Evolutionary conservation across 2,888 invertebrate genomes (phyloP).

Genomic region (Hecatera dysodea): DNA sequence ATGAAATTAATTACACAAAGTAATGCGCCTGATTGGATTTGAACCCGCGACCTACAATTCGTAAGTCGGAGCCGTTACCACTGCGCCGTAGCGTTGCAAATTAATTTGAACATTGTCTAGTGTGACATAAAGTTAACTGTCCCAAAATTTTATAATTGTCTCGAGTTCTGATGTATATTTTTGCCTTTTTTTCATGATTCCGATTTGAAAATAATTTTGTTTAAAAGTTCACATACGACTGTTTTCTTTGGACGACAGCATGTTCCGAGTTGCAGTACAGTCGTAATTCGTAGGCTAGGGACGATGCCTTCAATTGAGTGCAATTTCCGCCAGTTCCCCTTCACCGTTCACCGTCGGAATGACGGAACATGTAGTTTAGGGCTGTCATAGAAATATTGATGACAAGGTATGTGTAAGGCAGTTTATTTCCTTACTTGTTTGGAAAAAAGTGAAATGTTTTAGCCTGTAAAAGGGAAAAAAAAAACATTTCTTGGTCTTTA

Average conservation of each 20-base stretch:
- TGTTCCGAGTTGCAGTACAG: slow-evolving; percentile 52
- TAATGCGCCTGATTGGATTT: too few relatives aligned
- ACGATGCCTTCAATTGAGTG: slow-evolving; percentile 77
- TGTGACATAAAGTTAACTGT: background rate
- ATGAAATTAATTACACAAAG: too few relatives aligned
- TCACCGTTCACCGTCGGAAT: slow-evolving; percentile 68
- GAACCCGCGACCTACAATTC: too few relatives aligned
- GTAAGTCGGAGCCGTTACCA: too few relatives aligned
- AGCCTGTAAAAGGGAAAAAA: too few relatives aligned
- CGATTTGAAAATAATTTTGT: background rate
- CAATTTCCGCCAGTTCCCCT: slow-evolving; percentile 78
- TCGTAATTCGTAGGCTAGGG: slow-evolving; percentile 74
- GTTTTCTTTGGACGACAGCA: background rate
- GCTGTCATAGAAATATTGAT: slow-evolving; percentile 48
- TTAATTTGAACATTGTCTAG: background rate
- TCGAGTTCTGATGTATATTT: background rate
- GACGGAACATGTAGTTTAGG: slow-evolving; percentile 61
- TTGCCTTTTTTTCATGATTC: background rate
- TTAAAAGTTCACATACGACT: background rate
- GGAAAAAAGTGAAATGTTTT: background rate
- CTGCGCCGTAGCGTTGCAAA: background rate
- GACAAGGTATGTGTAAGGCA: background rate
- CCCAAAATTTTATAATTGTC: background rate
- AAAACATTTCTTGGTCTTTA: too few relatives aligned
- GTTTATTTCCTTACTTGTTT: background rate